These are phyloP conservation scores for Sycobia sp. DNA, from an alignment of 1,140 invertebrate species.

Conservation along the genomic window DNA sequence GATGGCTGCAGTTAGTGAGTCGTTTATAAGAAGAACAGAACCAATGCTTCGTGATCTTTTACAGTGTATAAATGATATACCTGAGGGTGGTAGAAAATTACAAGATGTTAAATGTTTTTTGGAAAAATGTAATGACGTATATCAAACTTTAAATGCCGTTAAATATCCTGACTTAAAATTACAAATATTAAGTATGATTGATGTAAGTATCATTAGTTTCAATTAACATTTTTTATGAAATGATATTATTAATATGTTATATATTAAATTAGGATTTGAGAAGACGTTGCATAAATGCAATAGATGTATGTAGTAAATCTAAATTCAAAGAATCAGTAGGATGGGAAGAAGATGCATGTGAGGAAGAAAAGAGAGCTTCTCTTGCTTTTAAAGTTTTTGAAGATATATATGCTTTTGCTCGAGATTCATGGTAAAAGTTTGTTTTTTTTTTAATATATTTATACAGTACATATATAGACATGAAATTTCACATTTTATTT, in stretches of 20 bases:
- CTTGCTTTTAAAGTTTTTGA: constrained; percentile 47
- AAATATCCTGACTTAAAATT: constrained; percentile 43
- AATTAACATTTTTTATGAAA: not conserved
- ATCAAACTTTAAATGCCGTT: constrained; percentile 41
- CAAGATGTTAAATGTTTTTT: constrained; percentile 40
- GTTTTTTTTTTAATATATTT: not conserved
- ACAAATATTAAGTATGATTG: constrained; percentile 29
- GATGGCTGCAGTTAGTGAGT: constrained; percentile 52
- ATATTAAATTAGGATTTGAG: constrained; percentile 38
- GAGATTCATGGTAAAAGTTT: constrained; percentile 46
- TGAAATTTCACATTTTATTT: too few relatives aligned
- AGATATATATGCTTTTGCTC: constrained; percentile 43
- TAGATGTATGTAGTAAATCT: constrained; percentile 29
- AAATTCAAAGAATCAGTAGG: constrained; percentile 39
- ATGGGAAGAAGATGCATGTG: constrained; percentile 2
- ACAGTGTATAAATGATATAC: constrained; percentile 35
- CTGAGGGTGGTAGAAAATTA: constrained; percentile 41
- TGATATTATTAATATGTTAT: not conserved
- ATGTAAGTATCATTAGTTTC: constrained; percentile 35
- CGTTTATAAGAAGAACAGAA: constrained; percentile 44
- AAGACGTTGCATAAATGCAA: constrained; percentile 30
- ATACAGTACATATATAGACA: not conserved
- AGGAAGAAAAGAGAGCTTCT: constrained; percentile 39
- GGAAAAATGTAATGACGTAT: constrained; percentile 43
- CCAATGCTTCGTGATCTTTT: constrained; percentile 41